These are phyloP conservation scores for Cyclura pinguis DNA, from an alignment of 2,797 vertebrate species.

Conservation along the genomic window DNA sequence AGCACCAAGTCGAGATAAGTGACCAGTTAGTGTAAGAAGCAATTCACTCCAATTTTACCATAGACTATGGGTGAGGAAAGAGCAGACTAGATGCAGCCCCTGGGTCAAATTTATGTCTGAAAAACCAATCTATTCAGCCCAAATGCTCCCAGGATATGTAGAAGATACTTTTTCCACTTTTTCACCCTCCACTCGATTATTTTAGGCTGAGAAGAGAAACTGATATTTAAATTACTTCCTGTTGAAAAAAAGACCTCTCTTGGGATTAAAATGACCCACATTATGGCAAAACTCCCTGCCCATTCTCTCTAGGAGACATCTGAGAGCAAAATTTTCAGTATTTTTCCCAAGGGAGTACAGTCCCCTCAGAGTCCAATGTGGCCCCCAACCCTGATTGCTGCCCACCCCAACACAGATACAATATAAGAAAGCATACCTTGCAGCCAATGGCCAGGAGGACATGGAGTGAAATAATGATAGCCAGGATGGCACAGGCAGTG, in stretches of 20 bases:
- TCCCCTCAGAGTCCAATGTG: background rate
- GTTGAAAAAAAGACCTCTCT: too few species aligned
- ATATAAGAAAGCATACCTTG: constrained; percentile 79
- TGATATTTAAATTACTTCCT: background rate
- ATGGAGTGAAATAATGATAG: constrained; percentile 82
- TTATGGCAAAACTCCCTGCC: too few species aligned
- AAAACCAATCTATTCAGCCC: too few species aligned
- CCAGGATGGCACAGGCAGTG: constrained; percentile 78
- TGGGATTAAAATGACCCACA: too few species aligned
- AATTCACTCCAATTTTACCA: background rate
- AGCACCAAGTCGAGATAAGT: background rate
- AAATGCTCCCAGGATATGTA: too few species aligned
- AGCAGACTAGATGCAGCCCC: background rate
- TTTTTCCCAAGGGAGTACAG: background rate
- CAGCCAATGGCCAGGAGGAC: constrained; percentile 86
- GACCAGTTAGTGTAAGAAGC: background rate
- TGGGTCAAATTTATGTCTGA: background rate
- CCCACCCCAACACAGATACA: too few species aligned
- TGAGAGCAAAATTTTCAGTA: too few species aligned
- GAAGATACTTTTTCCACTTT: too few species aligned
- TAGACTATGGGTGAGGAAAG: background rate
- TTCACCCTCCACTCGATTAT: too few species aligned
- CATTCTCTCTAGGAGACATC: too few species aligned
- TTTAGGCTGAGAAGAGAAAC: background rate
- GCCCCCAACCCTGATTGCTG: background rate